A percentile compares a stretch with the other conserved stretches of the same genome.
Evolutionary conservation across 2,113 vertebrate genomes (phyloP).

Genomic region (Phrynocephalus versicolor): DNA sequence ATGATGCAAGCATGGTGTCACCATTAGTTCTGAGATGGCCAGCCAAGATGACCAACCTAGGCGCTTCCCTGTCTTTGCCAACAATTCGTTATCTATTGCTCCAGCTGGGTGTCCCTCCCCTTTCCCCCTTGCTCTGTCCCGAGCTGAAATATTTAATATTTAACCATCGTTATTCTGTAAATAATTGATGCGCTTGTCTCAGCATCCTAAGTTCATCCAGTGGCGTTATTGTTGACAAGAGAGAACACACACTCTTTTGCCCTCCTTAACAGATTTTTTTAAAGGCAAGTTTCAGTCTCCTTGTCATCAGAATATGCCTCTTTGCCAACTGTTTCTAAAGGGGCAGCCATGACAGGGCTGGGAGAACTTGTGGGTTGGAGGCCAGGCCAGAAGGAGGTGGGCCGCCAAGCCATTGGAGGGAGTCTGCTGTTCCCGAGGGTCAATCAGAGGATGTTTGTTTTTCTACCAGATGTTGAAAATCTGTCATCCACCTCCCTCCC

Average conservation of each 20-base stretch:
- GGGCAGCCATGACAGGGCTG: too few relatives aligned
- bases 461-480: too few relatives aligned
- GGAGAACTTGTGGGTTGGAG: too few relatives aligned
- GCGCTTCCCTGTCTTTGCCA: conserved; percentile 42
- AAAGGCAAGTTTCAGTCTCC: conserved; percentile 63
- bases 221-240: conserved; percentile 73
- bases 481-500: too few relatives aligned
- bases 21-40: conserved; percentile 48
- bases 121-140: conserved; percentile 66
- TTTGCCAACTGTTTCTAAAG: too few relatives aligned
- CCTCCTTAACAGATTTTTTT: conserved; percentile 69
- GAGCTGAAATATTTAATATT: conserved; percentile 74
- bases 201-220: conserved; percentile 63
- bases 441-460: too few relatives aligned
- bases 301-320: background rate
- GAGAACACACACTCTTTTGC: conserved; percentile 60
- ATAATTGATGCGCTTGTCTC: conserved; percentile 70
- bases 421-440: too few relatives aligned
- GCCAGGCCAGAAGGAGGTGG: too few relatives aligned
- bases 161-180: conserved; percentile 70
- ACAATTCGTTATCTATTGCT: conserved; percentile 50
- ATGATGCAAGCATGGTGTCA: fast-evolving
- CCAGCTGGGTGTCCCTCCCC: conserved; percentile 50
- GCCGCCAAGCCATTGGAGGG: too few relatives aligned
- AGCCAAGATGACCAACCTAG: conserved; percentile 44